These are phyloP conservation scores for Aegypius monachus DNA, from an alignment of 2,113 vertebrate genomes.

Conservation along the genomic window DNA sequence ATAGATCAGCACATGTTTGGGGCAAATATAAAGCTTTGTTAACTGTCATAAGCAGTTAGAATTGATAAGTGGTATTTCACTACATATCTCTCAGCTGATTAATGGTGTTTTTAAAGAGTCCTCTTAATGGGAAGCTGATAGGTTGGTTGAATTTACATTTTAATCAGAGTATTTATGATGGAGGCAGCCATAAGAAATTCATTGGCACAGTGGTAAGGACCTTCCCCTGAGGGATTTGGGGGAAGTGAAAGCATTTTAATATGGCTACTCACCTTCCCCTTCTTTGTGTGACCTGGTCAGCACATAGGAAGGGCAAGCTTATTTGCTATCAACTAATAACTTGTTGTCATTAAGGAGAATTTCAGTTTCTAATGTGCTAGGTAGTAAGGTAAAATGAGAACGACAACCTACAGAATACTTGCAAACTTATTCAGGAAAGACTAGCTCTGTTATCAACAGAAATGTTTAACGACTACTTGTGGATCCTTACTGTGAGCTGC, in stretches of 20 bases:
- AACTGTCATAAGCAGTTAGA: conserved; percentile 99
- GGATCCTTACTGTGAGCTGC: neutral
- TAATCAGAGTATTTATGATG: conserved; percentile 91
- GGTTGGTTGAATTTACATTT: conserved; percentile 97
- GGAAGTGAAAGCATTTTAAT: conserved; percentile 20
- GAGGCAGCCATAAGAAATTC: conserved; percentile 78
- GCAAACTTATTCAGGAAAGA: neutral
- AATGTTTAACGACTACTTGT: neutral
- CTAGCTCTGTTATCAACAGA: neutral
- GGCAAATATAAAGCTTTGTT: conserved; percentile 98
- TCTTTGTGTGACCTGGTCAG: conserved; percentile 24
- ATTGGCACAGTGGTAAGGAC: conserved; percentile 68
- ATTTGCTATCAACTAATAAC: neutral
- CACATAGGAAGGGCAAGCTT: neutral
- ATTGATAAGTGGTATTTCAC: conserved; percentile 96
- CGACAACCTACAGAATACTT: neutral
- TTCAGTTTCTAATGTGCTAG: neutral
- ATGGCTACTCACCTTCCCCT: conserved; percentile 39
- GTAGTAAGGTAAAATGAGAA: neutral
- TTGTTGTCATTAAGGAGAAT: neutral
- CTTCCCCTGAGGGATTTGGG: conserved; percentile 40
- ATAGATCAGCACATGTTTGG: conserved; percentile 95
- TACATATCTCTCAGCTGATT: conserved; percentile 91
- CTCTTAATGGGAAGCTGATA: conserved; percentile 95
- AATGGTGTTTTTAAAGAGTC: conserved; percentile 94